phyloP scores from a whole-genome alignment of 1,140 invertebrate genomes.

The Frieseomelitta varia region DNA sequence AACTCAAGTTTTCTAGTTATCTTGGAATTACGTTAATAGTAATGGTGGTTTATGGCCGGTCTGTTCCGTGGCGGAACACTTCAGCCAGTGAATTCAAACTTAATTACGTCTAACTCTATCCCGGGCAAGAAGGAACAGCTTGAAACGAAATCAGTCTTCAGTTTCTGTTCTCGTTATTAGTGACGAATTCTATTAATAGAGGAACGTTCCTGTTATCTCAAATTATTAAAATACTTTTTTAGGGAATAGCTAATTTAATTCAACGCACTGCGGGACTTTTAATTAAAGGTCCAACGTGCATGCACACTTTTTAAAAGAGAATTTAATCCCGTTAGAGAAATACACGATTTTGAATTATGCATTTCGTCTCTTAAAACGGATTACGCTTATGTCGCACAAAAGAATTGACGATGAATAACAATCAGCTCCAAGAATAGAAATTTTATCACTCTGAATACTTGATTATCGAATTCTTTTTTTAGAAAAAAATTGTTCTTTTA shows the following conservation, averaged over 20 bases:
- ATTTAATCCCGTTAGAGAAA: background rate
- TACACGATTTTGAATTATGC: background rate
- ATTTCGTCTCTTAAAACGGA: too few relatives aligned
- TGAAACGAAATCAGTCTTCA: background rate
- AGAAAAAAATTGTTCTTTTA: too few relatives aligned
- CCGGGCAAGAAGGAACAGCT: background rate
- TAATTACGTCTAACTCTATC: background rate
- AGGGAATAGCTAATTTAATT: background rate
- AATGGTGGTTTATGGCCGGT: background rate
- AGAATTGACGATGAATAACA: too few relatives aligned
- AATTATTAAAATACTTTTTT: background rate
- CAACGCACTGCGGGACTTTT: too few relatives aligned
- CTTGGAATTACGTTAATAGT: constrained; percentile 4
- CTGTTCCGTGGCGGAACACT: background rate
- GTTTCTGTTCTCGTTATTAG: background rate
- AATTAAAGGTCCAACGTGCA: background rate
- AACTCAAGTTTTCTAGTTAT: constrained; percentile 12
- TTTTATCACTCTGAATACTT: too few relatives aligned
- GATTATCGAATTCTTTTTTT: too few relatives aligned
- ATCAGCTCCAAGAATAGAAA: too few relatives aligned
- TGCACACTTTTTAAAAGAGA: background rate
- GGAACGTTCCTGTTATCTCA: background rate
- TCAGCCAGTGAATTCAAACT: background rate
- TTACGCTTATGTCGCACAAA: too few relatives aligned
- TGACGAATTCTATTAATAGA: background rate